These are phyloP conservation scores for Rhyzopertha dominica DNA, from an alignment of 1,140 invertebrate genomes.

Conservation along the genomic window DNA sequence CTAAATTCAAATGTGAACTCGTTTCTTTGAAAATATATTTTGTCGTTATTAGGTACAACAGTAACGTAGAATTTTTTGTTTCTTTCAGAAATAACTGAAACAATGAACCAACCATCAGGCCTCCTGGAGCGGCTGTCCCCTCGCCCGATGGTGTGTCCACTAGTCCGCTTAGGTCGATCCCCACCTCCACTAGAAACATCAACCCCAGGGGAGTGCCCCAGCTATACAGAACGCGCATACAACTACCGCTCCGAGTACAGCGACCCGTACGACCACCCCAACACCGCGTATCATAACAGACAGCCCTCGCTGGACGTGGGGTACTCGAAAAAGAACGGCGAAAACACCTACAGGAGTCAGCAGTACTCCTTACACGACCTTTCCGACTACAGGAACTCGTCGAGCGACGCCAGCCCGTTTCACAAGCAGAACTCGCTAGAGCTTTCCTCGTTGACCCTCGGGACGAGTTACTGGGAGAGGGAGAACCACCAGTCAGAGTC, in stretches of 20 bases:
- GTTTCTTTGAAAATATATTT: neutral
- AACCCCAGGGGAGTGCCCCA: conserved; percentile 21
- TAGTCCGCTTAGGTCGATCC: conserved; percentile 54
- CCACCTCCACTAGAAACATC: conserved; percentile 38
- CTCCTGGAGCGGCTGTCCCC: conserved; percentile 42
- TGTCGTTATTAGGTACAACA: neutral
- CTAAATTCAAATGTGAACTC: neutral
- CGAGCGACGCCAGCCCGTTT: conserved; percentile 18
- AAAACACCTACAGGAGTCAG: conserved; percentile 10
- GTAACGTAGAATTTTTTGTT: neutral
- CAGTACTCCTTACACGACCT: conserved; percentile 27
- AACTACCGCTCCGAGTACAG: conserved; percentile 25
- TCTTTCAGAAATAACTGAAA: conserved; percentile 21
- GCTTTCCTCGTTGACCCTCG: conserved; percentile 38
- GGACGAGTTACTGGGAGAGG: conserved; percentile 41
- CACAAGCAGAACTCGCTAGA: conserved; percentile 31
- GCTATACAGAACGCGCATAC: conserved; percentile 14
- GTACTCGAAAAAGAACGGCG: conserved; percentile 7
- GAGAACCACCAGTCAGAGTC: conserved; percentile 32
- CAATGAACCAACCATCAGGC: conserved; percentile 36
- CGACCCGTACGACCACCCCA: conserved; percentile 15
- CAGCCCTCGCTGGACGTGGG: conserved; percentile 14
- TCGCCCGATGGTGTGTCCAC: conserved; percentile 51
- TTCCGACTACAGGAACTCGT: neutral
- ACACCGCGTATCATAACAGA: conserved; percentile 17